phyloP scores from a whole-genome alignment of 2,113 vertebrate genomes.

The Antechinus stuartii region DNA sequence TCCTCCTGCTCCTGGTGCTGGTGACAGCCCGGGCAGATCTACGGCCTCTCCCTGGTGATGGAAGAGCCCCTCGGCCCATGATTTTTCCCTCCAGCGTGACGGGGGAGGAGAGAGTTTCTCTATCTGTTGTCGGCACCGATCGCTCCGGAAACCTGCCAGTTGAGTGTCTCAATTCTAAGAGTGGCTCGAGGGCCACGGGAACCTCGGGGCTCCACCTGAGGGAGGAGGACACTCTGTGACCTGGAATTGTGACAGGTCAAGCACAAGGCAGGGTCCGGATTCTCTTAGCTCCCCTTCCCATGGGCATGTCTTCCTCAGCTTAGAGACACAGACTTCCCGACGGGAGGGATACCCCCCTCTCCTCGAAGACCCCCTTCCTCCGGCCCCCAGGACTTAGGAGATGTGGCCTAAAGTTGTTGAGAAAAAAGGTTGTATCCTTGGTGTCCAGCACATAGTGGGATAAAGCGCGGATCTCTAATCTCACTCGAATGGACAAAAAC shows the following conservation, averaged over 20 bases:
- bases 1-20: not conserved
- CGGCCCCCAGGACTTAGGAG: not conserved
- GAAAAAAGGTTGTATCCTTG: not conserved
- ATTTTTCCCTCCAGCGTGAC: not conserved
- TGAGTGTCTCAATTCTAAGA: not conserved
- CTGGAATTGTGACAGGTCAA: not conserved
- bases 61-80: not conserved
- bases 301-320: not conserved
- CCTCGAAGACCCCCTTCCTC: not conserved
- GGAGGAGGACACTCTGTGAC: not conserved
- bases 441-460: not conserved
- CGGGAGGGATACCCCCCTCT: not conserved
- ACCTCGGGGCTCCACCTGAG: not conserved
- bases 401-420: not conserved
- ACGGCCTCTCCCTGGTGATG: not conserved
- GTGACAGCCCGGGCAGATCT: conserved; percentile 1
- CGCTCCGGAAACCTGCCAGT: not conserved
- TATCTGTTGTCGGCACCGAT: not conserved
- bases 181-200: not conserved
- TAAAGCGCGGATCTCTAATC: not conserved
- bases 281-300: not conserved
- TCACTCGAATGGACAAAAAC: not conserved
- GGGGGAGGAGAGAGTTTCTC: not conserved
- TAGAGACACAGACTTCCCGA: not conserved
- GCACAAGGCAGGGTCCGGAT: not conserved